Percentiles rank a stretch among this genome's conserved stretches.
phyloP scores from a whole-genome alignment of 2,113 vertebrate genomes.

The Spea multiplicata region DNA sequence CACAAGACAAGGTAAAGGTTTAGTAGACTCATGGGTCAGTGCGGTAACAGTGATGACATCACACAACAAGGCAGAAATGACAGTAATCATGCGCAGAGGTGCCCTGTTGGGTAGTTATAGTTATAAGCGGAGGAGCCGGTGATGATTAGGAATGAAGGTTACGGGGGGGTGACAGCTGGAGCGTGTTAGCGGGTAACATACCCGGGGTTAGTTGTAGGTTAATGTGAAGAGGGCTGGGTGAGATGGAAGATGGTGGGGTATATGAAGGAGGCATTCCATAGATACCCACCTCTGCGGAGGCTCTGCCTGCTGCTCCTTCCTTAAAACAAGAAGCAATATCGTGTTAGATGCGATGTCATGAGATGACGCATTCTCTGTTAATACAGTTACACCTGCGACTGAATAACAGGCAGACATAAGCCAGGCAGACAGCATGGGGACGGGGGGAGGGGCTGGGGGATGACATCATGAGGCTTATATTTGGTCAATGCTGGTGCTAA shows the following conservation, averaged over 20 bases:
- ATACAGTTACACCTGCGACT: slow-evolving; percentile 36
- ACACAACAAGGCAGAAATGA: no score
- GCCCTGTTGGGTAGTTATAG: background rate
- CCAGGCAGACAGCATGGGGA: background rate
- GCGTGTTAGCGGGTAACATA: background rate
- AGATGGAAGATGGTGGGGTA: slow-evolving; percentile 5
- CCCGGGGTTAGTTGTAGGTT: background rate
- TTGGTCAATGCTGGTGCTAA: background rate
- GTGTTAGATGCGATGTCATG: slow-evolving; percentile 55
- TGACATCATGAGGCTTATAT: background rate
- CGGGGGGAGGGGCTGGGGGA: background rate
- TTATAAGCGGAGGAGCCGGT: background rate
- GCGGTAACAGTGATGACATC: no score
- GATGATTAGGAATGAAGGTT: background rate
- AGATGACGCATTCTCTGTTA: slow-evolving; percentile 58
- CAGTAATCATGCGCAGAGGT: no score
- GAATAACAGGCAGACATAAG: slow-evolving; percentile 5
- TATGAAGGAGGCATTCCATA: slow-evolving; percentile 23
- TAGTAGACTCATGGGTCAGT: no score
- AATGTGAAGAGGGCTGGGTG: background rate
- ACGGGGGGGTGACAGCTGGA: background rate
- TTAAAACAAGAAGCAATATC: slow-evolving; percentile 74
- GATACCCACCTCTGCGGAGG: slow-evolving; percentile 88
- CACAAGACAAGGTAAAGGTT: no score
- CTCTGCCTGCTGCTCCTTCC: slow-evolving; percentile 90